phyloP scores from a whole-genome alignment of 2,113 vertebrate species.

The Coptodon rendalli region DNA sequence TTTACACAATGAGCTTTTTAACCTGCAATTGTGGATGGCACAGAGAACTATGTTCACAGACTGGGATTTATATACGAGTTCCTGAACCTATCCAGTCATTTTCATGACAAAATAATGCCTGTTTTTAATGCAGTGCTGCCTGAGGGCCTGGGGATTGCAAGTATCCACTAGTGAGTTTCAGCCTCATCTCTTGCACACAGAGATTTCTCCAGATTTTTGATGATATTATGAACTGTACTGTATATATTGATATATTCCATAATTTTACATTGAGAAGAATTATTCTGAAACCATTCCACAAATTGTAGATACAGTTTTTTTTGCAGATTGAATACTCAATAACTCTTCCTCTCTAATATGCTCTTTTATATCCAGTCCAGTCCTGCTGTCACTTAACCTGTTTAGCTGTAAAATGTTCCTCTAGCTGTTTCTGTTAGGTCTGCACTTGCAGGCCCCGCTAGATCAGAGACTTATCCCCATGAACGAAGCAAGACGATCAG shows the following conservation, averaged over 20 bases:
- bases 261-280: background rate
- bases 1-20: background rate
- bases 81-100: background rate
- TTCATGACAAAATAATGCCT: background rate
- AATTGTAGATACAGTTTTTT: background rate
- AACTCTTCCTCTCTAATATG: background rate
- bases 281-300: background rate
- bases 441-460: background rate
- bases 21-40: background rate
- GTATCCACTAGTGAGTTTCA: background rate
- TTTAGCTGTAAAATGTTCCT: background rate
- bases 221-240: background rate
- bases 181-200: background rate
- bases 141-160: background rate
- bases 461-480: background rate
- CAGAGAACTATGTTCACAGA: background rate
- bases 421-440: background rate
- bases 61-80: background rate
- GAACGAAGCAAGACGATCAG: background rate
- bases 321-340: background rate
- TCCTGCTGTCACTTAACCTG: background rate
- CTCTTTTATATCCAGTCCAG: background rate
- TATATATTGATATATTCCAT: background rate
- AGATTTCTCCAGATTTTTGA: background rate
- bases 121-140: background rate